Conservation (phyloP, 1,140 invertebrate species). For the Lucilia sericata region DNA sequence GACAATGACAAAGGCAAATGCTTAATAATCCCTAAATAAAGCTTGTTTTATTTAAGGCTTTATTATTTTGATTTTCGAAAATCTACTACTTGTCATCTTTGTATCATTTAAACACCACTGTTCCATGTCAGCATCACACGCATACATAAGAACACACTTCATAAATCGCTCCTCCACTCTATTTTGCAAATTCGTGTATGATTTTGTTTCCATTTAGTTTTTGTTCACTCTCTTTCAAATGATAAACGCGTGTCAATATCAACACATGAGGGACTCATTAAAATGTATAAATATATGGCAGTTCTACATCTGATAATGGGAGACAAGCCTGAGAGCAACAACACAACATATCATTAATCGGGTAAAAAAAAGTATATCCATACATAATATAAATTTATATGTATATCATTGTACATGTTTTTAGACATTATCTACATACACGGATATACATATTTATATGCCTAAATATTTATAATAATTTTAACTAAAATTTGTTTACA, state of each 20-base stretch:
- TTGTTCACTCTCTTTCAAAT: neutral
- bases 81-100: too few relatives aligned
- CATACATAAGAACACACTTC: neutral
- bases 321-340: neutral
- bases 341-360: neutral
- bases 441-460: too few relatives aligned
- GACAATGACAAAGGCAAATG: too few relatives aligned
- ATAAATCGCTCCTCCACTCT: neutral
- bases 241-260: slow-evolving; percentile 14
- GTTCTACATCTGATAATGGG: neutral
- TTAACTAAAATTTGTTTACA: too few relatives aligned
- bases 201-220: neutral
- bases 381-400: too few relatives aligned
- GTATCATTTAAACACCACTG: neutral
- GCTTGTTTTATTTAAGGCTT: too few relatives aligned
- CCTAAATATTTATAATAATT: too few relatives aligned
- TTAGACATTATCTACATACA: too few relatives aligned
- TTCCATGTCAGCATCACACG: neutral
- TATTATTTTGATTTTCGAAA: too few relatives aligned
- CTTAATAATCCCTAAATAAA: too few relatives aligned
- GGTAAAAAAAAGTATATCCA: too few relatives aligned
- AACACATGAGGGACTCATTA: slow-evolving; percentile 28
- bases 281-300: neutral
- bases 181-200: neutral
- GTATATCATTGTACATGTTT: too few relatives aligned